Conservation (phyloP, 2,797 vertebrate genomes). For the Meriones psammophilus region DNA sequence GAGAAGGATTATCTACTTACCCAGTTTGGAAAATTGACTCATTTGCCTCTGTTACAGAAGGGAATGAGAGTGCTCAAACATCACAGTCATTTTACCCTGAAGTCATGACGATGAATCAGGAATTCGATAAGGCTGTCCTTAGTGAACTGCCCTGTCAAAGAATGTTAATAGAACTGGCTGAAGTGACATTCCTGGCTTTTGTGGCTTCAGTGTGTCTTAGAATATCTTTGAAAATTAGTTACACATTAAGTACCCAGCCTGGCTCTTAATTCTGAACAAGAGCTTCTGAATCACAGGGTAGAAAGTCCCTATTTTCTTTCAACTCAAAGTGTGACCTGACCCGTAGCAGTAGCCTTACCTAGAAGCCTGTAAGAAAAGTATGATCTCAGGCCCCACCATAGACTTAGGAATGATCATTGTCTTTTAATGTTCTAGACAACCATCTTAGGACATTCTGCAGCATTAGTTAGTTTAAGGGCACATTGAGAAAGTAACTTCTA, state of each 20-base stretch:
- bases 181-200: constrained; percentile 12
- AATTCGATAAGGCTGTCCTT: constrained; percentile 74
- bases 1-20: constrained; percentile 81
- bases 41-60: constrained; percentile 75
- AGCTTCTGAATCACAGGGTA: background rate
- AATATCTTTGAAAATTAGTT: constrained; percentile 31
- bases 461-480: background rate
- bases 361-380: background rate
- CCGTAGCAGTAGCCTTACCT: fast-evolving
- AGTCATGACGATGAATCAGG: constrained; percentile 73
- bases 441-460: background rate
- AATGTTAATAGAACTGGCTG: constrained; percentile 67
- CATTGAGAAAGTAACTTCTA: background rate
- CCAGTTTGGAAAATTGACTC: constrained; percentile 74
- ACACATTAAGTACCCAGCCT: background rate
- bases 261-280: background rate
- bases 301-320: background rate
- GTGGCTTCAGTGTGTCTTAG: background rate
- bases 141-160: constrained; percentile 76
- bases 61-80: constrained; percentile 39
- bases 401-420: background rate
- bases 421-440: background rate
- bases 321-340: background rate
- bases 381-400: background rate
- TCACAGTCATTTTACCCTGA: constrained; percentile 74